Base-by-base conservation (phyloP, 2,888 invertebrate genomes). In the Serripes groenlandicus region DNA sequence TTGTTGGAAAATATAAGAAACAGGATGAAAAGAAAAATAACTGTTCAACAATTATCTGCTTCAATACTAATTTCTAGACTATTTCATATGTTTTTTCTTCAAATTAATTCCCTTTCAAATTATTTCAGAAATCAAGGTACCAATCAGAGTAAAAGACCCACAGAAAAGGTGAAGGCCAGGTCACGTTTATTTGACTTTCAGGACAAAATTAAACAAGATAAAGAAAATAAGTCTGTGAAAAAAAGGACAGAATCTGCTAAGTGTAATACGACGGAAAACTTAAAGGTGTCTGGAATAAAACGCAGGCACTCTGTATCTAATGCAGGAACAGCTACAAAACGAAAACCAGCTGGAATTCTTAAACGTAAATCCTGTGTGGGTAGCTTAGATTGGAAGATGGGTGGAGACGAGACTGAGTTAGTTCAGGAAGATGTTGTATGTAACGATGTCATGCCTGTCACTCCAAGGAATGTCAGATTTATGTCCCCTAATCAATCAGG, bases 401-500 rank as follows among this genome's bases (percentile, higher is more conserved):
- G n/a, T 15, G 35, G 23, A 23, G 21, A 23, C 26, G 52, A 56
- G 32, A 37, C 37, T n/a, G 70, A 66, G 23, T 23, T 30, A 11
- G 69, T 58, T 28, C 54, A 35, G 34, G 62, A 35, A 23, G 72
- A 35, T 23, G 28, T 42, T 54, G 42, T 5, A 26, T 37, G n/a
- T 23, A 58, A 37, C 54, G 37, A 26, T 54, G 21, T 35, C 15
- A 64, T 28, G n/a, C 86, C 86, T 11, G 73, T 78, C 9, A 34
- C 71, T 2, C 68, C 62, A 21, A 78, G 87, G 37, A 88, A 76
- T 85, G 89, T 89, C 0, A 76, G 88, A 70, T 89, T 89, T 77
- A 54, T 71, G 1, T 84, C 88, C 74, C 89, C 89, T 66, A 73
- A 72, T 21, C 34, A n/a, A n/a, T n/a, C n/a, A n/a, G n/a, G n/a